phyloP scores from a whole-genome alignment of 2,888 invertebrate species.

The Cantharis rufa region DNA sequence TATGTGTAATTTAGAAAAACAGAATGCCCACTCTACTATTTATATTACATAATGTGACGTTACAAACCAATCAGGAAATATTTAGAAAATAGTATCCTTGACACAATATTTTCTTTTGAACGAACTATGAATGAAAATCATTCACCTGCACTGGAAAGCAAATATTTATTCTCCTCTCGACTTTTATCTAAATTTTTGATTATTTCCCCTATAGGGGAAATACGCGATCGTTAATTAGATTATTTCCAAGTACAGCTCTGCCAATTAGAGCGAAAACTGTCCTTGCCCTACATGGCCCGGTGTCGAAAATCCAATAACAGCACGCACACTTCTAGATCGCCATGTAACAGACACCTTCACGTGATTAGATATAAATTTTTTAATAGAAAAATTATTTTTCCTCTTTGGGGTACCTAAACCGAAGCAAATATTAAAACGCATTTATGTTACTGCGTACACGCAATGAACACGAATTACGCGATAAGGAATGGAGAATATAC shows the following conservation, averaged over 20 bases:
- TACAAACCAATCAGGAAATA: neutral
- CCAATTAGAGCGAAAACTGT: neutral
- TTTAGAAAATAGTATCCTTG: neutral
- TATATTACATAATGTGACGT: neutral
- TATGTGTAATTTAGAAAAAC: neutral
- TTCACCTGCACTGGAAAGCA: neutral
- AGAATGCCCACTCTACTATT: neutral
- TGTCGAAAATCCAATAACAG: neutral
- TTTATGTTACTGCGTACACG: neutral
- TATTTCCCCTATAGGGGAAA: neutral
- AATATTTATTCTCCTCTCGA: neutral
- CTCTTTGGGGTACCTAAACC: neutral
- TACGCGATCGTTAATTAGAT: neutral
- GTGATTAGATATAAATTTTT: neutral
- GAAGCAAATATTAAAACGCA: neutral
- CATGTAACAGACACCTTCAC: neutral
- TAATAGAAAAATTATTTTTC: neutral
- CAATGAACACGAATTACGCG: neutral
- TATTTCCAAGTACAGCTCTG: neutral
- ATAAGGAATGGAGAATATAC: neutral
- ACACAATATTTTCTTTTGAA: neutral
- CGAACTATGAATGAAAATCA: constrained; percentile 3
- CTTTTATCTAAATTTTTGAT: neutral
- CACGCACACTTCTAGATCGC: neutral
- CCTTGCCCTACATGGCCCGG: neutral